Base-by-base conservation (phyloP, 2,113 vertebrate species). In the Garra rufa region DNA sequence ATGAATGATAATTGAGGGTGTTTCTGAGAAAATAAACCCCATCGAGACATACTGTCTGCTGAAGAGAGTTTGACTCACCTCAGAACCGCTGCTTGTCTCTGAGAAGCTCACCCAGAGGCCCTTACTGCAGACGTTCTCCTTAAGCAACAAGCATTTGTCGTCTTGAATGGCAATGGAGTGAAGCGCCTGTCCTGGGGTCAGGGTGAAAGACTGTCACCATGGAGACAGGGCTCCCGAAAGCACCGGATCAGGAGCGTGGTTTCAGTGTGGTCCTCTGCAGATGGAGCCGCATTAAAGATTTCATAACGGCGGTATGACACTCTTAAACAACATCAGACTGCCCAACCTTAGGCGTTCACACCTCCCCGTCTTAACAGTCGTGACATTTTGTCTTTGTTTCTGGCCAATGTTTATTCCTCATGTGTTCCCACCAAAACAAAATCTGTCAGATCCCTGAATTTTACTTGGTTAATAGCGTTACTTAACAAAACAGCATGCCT, bases 1-100 rank as follows among this genome's bases (percentile, higher is more conserved):
- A 91, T 89, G 86, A 89, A 88, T 88, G 84, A 87, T 91, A 91
- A 91, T 90, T 61, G 83, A 46, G 86, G 38, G 83, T 76, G 78
- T 88, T 91, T 89, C 85, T 89, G 83, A 90, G 86, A 88, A 91
- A 88, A 90, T 92, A 89, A 87, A 92, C 90, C 90, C 86, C 82
- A 84, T 81, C 83, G 87, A 73, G 90, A 50, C 43, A 76, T 81
- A 71, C 41, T 85, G 65, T 76, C 73, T 79, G 65, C 83, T 41
- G 88, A 89, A 88, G 86, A 61, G 55, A 88, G 57, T 15, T 81
- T 63, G 34, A 7, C 63, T 81, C 44, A 19, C 21, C 41, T 48
- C 6, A 74, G 30, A 74, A 3, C 4, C 5, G 1, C 21, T 44
- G 41, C 7, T 71, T 14, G 6, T 44, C 13, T 14, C 6, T 11